A percentile compares a stretch with the other conserved stretches of the same genome.
Conservation (phyloP, 1,140 invertebrate species). For the Neuroterus valhalla region DNA sequence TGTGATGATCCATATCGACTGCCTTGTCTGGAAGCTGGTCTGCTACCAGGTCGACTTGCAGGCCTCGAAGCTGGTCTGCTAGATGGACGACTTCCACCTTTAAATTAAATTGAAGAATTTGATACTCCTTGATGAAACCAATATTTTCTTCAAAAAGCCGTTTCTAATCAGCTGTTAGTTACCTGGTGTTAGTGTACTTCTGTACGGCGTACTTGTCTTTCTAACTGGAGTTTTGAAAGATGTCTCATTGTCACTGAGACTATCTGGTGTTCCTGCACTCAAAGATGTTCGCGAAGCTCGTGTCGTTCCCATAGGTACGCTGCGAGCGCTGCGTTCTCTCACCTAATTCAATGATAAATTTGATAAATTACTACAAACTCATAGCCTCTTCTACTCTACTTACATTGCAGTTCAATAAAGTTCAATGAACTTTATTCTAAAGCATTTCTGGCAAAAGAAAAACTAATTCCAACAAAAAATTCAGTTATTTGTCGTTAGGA, state of each 20-base stretch:
- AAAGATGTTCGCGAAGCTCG: constrained; percentile 82
- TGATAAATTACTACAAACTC: neutral
- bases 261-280: constrained; percentile 89
- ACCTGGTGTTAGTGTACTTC: constrained; percentile 76
- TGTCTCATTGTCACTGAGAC: constrained; percentile 89
- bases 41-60: constrained; percentile 82
- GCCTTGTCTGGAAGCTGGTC: constrained; percentile 87
- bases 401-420: constrained; percentile 4
- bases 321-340: constrained; percentile 89
- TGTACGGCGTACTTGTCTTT: constrained; percentile 69
- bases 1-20: constrained; percentile 94
- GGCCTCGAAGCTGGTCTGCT: constrained; percentile 81
- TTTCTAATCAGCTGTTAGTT: constrained; percentile 40
- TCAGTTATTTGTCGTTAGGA: too few relatives aligned
- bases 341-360: constrained; percentile 79
- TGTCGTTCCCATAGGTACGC: constrained; percentile 86
- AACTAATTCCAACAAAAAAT: neutral
- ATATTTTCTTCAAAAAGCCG: neutral
- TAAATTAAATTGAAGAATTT: constrained; percentile 27
- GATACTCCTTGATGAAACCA: neutral
- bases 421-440: constrained; percentile 29
- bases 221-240: constrained; percentile 76
- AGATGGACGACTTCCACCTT: constrained; percentile 75
- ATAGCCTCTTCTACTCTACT: neutral
- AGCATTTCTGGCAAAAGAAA: neutral